Base-by-base conservation (phyloP, 2,797 vertebrate genomes). In the Artibeus jamaicensis region DNA sequence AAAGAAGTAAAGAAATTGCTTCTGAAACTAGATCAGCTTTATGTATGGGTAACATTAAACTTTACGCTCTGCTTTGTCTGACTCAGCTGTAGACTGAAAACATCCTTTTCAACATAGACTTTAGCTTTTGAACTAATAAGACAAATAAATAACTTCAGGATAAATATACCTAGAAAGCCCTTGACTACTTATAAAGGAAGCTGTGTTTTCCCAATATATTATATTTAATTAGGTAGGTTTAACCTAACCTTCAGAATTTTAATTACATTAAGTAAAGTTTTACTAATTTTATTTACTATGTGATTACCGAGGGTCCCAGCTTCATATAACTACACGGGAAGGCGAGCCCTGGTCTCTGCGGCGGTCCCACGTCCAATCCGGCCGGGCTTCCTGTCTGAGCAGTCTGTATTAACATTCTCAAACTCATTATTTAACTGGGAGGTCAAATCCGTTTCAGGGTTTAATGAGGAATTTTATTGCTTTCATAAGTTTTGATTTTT, bases 221-320 rank as follows among this genome's bases (percentile, higher is more conserved):
- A 81, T 67, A 94, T 96, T 96, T 95, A 94, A 97, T 94, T 97
- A 97, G 81, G 21, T 82, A 81, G 78, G 71, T 96, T 96, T 95
- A 97, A 94, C 81, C n/a, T 92, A 95, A 97, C 85, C 97, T 96
- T 96, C 93, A 97, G 65, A 89, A 74, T 94, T 97, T 96, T 97
- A 97, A 94, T 94, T 95, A 96, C 68, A 79, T 65, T 79, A 97
- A 90, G 84, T 71, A 92, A 85, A 97, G 83, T 91, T 96, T 91
- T 95, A 97, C 79, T 96, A 89, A 89, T 95, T 97, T 96, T 89
- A 97, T 95, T 97, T 96, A 96, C 93, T 94, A 93, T 83, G 53
- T 82, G 95, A 96, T 97, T 83, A 95, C 76, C 96, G 94, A 96
- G 97, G 65, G 96, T 19, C 59, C 53, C 34, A 46, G 71, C 9